Evolutionary conservation across 2,113 vertebrate genomes (phyloP).

Genomic region (Trochalopteron elliotii): DNA sequence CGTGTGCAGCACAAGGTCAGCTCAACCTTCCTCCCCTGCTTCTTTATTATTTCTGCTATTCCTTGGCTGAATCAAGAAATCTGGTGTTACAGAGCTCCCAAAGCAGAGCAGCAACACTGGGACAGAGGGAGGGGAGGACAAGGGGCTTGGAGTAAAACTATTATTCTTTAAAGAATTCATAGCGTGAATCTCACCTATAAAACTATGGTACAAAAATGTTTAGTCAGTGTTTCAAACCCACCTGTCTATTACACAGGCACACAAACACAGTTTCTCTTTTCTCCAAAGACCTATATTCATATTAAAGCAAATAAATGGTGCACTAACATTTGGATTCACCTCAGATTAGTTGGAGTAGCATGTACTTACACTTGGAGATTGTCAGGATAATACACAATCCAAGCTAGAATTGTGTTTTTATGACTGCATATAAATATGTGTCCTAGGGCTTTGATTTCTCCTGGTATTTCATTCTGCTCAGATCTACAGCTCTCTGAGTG

Average conservation of each 20-base stretch:
- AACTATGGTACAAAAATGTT: background rate
- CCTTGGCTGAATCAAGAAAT: background rate
- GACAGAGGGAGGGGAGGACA: background rate
- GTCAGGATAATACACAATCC: background rate
- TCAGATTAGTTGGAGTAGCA: background rate
- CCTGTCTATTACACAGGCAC: background rate
- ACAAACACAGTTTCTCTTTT: background rate
- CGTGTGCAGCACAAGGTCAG: slow-evolving; percentile 48
- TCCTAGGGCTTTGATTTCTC: background rate
- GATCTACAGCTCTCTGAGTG: background rate
- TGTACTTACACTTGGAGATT: background rate
- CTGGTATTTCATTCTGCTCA: background rate
- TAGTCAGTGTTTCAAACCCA: background rate
- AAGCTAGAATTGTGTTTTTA: background rate
- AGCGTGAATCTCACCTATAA: background rate
- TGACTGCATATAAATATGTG: background rate
- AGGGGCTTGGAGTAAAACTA: background rate
- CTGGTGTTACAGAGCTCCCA: background rate
- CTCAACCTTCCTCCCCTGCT: slow-evolving; percentile 51
- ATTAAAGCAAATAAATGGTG: background rate
- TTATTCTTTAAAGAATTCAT: background rate
- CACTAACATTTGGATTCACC: background rate
- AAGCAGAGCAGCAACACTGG: background rate
- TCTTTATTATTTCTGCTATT: background rate
- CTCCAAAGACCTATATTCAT: background rate